Percentiles rank a stretch among this genome's conserved stretches.
phyloP scores from a whole-genome alignment of 2,113 vertebrate genomes.

The Saguinus midas region DNA sequence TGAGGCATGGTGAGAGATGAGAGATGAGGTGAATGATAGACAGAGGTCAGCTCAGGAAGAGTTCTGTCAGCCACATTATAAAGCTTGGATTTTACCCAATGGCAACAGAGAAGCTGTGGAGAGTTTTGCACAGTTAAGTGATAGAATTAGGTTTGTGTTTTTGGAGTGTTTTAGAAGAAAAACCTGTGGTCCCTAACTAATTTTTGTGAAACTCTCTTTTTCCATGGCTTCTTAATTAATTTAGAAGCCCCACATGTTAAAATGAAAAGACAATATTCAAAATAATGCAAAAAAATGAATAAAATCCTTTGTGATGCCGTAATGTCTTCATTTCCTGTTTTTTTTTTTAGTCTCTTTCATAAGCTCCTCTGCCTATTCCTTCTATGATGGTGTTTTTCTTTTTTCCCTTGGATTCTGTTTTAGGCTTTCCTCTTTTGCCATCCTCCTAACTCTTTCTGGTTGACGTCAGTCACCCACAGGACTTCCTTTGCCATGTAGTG shows the following conservation, averaged over 20 bases:
- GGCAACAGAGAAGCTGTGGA: not conserved
- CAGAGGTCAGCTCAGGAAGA: not conserved
- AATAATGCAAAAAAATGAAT: constrained; percentile 88
- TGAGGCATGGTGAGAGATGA: not conserved
- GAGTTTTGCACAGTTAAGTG: not conserved
- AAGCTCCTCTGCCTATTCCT: not conserved
- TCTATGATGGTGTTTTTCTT: not conserved
- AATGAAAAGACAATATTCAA: constrained; percentile 91
- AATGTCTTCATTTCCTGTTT: constrained; percentile 16
- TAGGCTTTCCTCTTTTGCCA: not conserved
- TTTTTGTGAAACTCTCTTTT: not conserved
- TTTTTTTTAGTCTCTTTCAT: not conserved
- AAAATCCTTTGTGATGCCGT: constrained; percentile 84
- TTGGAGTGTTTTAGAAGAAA: constrained; percentile 20
- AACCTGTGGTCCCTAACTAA: not conserved
- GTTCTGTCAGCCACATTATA: not conserved
- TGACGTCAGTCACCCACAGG: not conserved
- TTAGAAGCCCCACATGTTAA: constrained; percentile 80
- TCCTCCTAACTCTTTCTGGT: not conserved
- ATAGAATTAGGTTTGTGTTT: constrained; percentile 7
- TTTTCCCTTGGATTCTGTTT: not conserved
- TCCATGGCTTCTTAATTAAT: not conserved
- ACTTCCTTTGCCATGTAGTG: not conserved
- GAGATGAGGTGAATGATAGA: not conserved
- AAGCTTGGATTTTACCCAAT: not conserved